Evolutionary conservation across 2,888 invertebrate genomes (phyloP), one percentile per base, ranked within the genome.

Genomic region (Plagodis pulveraria): DNA sequence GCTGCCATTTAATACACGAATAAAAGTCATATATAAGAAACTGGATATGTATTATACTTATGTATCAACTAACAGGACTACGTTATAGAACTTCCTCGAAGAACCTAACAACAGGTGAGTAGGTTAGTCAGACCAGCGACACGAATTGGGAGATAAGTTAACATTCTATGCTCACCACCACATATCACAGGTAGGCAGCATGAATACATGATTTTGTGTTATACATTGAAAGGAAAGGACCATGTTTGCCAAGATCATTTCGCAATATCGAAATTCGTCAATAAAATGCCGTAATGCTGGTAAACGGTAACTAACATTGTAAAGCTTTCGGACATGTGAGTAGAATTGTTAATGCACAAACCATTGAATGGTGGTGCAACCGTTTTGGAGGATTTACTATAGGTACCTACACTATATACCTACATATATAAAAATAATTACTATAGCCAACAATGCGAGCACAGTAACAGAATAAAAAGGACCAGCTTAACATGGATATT

Each of bases 251-350:
- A 51, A 64, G 50, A 54, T 22, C 52, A 58, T 67, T 67, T 63
- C 49, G 61, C 63, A 69, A 65, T 35, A 38, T 62, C 58, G 63
- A 65, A 63, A 67, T 63, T 66, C 40, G 48, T 55, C 56, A 59
- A 60, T 6, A 36, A 36, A 7, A 36, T 36, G 6, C 36, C 36
- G 36, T 36, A 22, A 22, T 22, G 22, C 22, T 22, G 4, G 22
- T 22, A 22, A 22, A 22, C 22, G 2, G 7, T 36, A 36, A 7
- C 7, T 8, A 36, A 41, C 41, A 41, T 41, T 38, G 38, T 11
- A 1, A 33, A 7, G n/a, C 41, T 49, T 49, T 41, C 49, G 11
- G 32, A 36, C 11, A 36, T 7, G 35, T 10, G 35, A 34, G 34
- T 8, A 5, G 35, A 47, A 47, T 12, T 7, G n/a, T 35, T 12